These are phyloP conservation scores for Coelopa frigida DNA, from an alignment of 1,140 invertebrate genomes.

Conservation along the genomic window DNA sequence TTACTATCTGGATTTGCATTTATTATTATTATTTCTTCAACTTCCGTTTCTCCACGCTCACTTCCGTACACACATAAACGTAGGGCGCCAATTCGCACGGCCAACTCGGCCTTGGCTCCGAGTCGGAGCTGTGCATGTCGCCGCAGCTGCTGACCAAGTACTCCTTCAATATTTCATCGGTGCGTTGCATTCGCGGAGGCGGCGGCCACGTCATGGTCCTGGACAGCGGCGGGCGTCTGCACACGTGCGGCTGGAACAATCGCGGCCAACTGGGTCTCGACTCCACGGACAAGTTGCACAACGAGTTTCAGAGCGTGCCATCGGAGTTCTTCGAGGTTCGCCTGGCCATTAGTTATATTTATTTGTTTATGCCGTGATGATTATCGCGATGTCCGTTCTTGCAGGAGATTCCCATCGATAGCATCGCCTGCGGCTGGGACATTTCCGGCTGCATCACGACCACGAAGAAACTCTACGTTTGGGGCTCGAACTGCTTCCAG, in stretches of 20 bases:
- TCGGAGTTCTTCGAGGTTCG: slow-evolving; percentile 28
- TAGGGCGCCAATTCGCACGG: slow-evolving; percentile 82
- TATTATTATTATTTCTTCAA: too few relatives aligned
- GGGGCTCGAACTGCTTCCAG: slow-evolving; percentile 68
- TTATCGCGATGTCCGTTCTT: slow-evolving; percentile 23
- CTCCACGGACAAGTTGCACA: slow-evolving; percentile 27
- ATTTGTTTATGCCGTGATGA: too few relatives aligned
- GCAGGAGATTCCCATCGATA: slow-evolving; percentile 49
- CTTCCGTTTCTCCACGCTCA: too few relatives aligned
- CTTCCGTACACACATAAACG: too few relatives aligned
- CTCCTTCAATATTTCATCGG: slow-evolving; percentile 45
- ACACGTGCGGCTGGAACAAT: slow-evolving; percentile 81
- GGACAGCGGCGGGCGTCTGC: slow-evolving; percentile 59
- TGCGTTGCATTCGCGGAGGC: slow-evolving; percentile 61
- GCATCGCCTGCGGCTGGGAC: slow-evolving; percentile 65
- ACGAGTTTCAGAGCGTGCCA: slow-evolving; percentile 31
- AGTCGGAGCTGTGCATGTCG: slow-evolving; percentile 58
- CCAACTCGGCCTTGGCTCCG: slow-evolving; percentile 62
- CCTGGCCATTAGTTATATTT: slow-evolving; percentile 14
- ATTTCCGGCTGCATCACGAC: slow-evolving; percentile 59
- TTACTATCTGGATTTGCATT: too few relatives aligned
- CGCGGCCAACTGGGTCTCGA: slow-evolving; percentile 67
- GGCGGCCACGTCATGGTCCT: slow-evolving; percentile 68
- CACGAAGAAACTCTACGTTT: slow-evolving; percentile 58
- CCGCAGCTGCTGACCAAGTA: slow-evolving; percentile 52